Conservation (phyloP, 2,797 vertebrate species). For the Siniperca scherzeri region DNA sequence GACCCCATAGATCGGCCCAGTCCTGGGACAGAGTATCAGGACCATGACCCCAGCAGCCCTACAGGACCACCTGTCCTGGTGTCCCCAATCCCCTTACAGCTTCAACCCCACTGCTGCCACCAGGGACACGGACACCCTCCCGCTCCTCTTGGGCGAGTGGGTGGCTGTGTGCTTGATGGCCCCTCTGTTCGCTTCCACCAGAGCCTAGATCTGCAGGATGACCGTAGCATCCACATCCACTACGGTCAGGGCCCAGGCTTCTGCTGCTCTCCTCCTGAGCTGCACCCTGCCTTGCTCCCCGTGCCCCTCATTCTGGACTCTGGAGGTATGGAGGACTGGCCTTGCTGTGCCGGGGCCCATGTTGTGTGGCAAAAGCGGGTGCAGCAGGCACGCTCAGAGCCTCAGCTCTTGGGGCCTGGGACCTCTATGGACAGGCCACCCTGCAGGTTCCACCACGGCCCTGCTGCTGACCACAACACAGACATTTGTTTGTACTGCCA, state of each 20-base stretch:
- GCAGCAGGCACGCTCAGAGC: constrained; percentile 85
- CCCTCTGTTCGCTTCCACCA: constrained; percentile 84
- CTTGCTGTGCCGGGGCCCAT: constrained; percentile 81
- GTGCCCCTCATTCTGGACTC: constrained; percentile 88
- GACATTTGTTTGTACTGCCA: constrained; percentile 90
- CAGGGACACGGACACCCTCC: constrained; percentile 79
- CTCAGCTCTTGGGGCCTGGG: constrained; percentile 84
- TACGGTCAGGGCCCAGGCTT: constrained; percentile 82
- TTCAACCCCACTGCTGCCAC: constrained; percentile 83
- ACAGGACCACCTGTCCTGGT: constrained; percentile 69
- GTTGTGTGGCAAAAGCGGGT: constrained; percentile 90
- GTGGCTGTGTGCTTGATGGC: constrained; percentile 83
- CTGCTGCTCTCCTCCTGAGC: constrained; percentile 86
- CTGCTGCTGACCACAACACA: constrained; percentile 71
- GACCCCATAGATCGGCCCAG: constrained; percentile 75
- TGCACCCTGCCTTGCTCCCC: constrained; percentile 86
- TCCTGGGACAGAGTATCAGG: constrained; percentile 75
- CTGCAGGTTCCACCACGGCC: constrained; percentile 74
- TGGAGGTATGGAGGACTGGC: constrained; percentile 84
- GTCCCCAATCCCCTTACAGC: constrained; percentile 75
- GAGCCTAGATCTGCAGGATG: constrained; percentile 85
- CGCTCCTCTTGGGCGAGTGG: constrained; percentile 80
- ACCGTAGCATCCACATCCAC: constrained; percentile 85
- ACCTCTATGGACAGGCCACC: constrained; percentile 78
- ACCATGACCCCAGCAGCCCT: constrained; percentile 63